These are phyloP conservation scores for Furcula furcula DNA, from an alignment of 2,888 invertebrate genomes.

Conservation along the genomic window DNA sequence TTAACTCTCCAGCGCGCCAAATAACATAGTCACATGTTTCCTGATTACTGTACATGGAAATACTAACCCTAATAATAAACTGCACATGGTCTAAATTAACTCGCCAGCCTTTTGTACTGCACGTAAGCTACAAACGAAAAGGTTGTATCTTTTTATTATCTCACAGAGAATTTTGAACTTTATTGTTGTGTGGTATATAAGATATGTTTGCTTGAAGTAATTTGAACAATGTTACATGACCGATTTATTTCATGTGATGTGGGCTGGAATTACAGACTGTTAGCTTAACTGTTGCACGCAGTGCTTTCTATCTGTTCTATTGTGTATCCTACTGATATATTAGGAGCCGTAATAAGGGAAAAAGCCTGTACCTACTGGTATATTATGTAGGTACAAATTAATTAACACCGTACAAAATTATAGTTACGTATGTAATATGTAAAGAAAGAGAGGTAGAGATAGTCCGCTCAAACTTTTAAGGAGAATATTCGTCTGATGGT, in stretches of 20 bases:
- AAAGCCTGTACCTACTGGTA: slow-evolving; percentile 28
- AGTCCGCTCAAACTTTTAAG: no score
- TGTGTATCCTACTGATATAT: slow-evolving; percentile 62
- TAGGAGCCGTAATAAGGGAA: slow-evolving; percentile 47
- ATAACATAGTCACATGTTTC: slow-evolving; percentile 41
- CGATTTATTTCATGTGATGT: slow-evolving; percentile 67
- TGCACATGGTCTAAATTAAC: slow-evolving; percentile 35
- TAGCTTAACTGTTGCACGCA: slow-evolving; percentile 70
- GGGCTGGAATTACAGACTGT: slow-evolving; percentile 68
- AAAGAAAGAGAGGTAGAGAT: no score
- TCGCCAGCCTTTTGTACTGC: slow-evolving; percentile 15
- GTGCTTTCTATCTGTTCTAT: slow-evolving; percentile 60
- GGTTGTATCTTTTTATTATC: slow-evolving; percentile 1
- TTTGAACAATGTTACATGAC: slow-evolving; percentile 29
- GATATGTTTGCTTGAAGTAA: slow-evolving; percentile 12
- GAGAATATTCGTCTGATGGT: no score
- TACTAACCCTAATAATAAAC: slow-evolving; percentile 30
- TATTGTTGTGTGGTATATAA: slow-evolving; percentile 6
- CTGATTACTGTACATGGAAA: slow-evolving; percentile 20
- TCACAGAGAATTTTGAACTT: slow-evolving; percentile 10
- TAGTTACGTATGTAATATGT: no score
- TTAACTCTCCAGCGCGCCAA: slow-evolving; percentile 60
- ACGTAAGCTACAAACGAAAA: slow-evolving; percentile 1
- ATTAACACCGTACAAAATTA: no score
- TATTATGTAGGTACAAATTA: no score